Percentiles rank a stretch among this genome's conserved stretches.
Evolutionary conservation across 2,888 invertebrate genomes (phyloP).

Genomic region (Lepidonotus clava): DNA sequence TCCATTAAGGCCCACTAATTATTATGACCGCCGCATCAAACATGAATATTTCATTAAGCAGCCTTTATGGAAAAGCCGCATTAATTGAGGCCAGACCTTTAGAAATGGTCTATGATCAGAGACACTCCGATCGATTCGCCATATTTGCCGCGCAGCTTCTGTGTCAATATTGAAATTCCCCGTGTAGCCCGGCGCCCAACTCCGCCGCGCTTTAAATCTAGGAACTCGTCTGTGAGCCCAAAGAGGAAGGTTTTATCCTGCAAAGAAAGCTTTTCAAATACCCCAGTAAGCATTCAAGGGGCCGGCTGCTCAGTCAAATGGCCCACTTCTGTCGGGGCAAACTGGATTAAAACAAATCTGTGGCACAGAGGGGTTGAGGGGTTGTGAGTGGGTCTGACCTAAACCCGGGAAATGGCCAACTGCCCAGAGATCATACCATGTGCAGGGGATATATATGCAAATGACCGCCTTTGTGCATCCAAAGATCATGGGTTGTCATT

Average conservation of each 20-base stretch:
- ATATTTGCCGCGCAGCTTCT: conserved; percentile 16
- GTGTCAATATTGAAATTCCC: conserved; percentile 28
- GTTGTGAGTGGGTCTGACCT: background rate
- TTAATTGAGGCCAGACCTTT: conserved; percentile 40
- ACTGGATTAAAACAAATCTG: background rate
- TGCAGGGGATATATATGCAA: background rate
- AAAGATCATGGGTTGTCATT: background rate
- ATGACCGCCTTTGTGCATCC: background rate
- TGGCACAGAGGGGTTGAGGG: background rate
- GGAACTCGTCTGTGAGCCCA: background rate
- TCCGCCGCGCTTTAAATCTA: background rate
- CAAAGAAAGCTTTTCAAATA: conserved; percentile 2
- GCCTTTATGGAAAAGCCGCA: background rate
- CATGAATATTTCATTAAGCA: conserved; percentile 47
- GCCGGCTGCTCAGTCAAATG: background rate
- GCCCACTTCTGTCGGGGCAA: background rate
- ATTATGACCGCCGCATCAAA: conserved; percentile 35
- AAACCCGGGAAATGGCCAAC: background rate
- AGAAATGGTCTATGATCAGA: conserved; percentile 29
- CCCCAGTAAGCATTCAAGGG: background rate
- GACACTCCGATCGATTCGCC: conserved; percentile 17
- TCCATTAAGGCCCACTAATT: conserved; percentile 40
- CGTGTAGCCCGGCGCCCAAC: background rate
- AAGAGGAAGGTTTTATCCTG: background rate
- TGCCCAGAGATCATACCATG: background rate